Base-by-base conservation (phyloP, 2,797 vertebrate species). In the Lutjanus argentimaculatus region DNA sequence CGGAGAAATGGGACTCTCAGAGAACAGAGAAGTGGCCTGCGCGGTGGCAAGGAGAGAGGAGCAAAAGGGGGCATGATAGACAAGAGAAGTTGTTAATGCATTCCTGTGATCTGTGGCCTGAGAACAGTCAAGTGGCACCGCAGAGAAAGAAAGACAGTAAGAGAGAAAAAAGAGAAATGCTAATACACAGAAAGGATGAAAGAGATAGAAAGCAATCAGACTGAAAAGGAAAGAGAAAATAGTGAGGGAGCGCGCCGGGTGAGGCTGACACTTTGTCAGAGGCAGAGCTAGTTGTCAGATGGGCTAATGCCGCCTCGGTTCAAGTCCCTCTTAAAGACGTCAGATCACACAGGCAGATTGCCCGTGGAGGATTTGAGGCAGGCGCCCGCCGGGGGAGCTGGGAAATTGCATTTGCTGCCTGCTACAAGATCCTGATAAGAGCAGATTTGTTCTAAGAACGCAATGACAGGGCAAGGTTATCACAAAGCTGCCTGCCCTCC, bases 381-480 rank as follows among this genome's bases (percentile, higher is more conserved):
- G 84, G 82, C 73, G 65, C 84, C 88, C 72, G 72, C 87, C 78
- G n/a, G 89, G 89, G 91, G 82, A 85, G 87, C 83, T 66, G 85
- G 89, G 90, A 90, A 92, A 93, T 93, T 94, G 92, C 92, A 95
- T 95, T 93, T 90, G 90, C 92, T 82, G 90, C 82, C 88, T 90
- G 86, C 89, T 94, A 93, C 92, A 95, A 94, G 93, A 94, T 92
- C 89, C 91, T 67, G 94, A 95, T 94, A 94, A 95, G 91, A 91
- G 90, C 88, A 94, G 92, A 94, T 93, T 95, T 95, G 94, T 94
- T 95, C 93, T 93, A 90, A 92, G 92, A 89, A 93, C 17, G 90
- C 93, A 95, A 94, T 95, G 95, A 93, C 94, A 93, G 94, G 92
- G 91, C 92, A 94, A 95, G 94, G 94, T 95, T 95, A 94, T 95